A percentile compares a stretch with the other conserved stretches of the same genome.
Evolutionary conservation across 2,113 vertebrate species (phyloP).

Genomic region (Trochalopteron elliotii): DNA sequence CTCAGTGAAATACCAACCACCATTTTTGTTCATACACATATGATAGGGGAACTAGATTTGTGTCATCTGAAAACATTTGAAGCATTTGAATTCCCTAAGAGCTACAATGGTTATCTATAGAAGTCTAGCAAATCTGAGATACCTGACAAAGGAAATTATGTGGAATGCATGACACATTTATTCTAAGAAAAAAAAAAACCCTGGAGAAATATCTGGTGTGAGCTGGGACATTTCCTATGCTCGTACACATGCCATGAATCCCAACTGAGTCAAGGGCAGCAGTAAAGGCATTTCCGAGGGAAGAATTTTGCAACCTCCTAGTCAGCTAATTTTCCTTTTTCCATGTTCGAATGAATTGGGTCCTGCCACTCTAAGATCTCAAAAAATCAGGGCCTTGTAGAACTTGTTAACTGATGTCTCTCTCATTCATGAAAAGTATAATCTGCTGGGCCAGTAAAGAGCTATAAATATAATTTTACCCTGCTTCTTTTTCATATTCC

Average conservation of each 20-base stretch:
- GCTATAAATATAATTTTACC: slow-evolving; percentile 43
- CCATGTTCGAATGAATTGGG: background rate
- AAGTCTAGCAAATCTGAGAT: background rate
- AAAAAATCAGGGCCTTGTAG: background rate
- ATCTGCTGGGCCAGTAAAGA: slow-evolving; percentile 24
- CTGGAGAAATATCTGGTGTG: background rate
- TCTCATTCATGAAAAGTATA: slow-evolving; percentile 48
- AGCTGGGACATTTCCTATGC: background rate
- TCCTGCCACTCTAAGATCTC: background rate
- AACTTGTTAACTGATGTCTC: background rate
- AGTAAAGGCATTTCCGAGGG: background rate
- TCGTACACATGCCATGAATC: background rate
- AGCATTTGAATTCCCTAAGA: background rate
- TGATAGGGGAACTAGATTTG: background rate
- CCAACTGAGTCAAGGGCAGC: background rate
- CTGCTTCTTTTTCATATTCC: slow-evolving; percentile 28
- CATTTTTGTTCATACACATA: background rate
- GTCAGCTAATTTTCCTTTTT: background rate
- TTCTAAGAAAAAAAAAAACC: background rate
- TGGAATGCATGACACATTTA: background rate
- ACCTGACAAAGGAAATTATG: background rate
- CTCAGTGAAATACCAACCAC: background rate
- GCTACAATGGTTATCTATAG: background rate
- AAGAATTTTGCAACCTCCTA: background rate
- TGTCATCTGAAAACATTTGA: background rate